phyloP scores from a whole-genome alignment of 2,797 vertebrate genomes.

The Microctenopoma steveboyesi region DNA sequence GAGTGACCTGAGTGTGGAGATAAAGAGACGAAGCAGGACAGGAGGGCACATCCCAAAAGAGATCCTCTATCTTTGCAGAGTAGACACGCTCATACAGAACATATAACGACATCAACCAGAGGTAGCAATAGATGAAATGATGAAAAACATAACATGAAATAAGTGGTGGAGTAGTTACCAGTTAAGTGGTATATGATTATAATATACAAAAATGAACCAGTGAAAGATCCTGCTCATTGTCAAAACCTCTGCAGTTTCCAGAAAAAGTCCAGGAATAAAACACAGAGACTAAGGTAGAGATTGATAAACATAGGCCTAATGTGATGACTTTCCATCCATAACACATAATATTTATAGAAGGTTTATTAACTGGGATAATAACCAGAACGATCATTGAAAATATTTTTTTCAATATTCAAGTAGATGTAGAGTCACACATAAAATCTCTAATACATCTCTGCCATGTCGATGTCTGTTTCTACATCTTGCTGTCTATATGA shows the following conservation, averaged over 20 bases:
- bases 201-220: too few relatives aligned
- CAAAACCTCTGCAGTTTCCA: slow-evolving; percentile 2
- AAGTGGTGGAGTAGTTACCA: background rate
- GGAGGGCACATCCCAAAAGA: slow-evolving; percentile 31
- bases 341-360: too few relatives aligned
- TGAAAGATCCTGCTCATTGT: background rate
- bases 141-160: background rate
- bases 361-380: too few relatives aligned
- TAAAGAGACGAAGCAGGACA: slow-evolving; percentile 35
- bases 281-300: background rate
- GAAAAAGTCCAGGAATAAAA: background rate
- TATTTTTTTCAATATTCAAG: too few relatives aligned
- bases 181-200: too few relatives aligned
- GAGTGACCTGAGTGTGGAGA: slow-evolving; percentile 20
- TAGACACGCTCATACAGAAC: slow-evolving; percentile 15
- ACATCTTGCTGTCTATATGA: background rate
- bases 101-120: slow-evolving; percentile 30
- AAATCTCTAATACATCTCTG: background rate
- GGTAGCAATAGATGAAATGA: slow-evolving; percentile 23
- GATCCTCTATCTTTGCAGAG: slow-evolving; percentile 30
- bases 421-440: too few relatives aligned
- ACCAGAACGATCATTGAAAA: too few relatives aligned
- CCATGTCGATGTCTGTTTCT: background rate
- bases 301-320: too few relatives aligned
- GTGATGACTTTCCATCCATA: background rate